A percentile compares a stretch with the other conserved stretches of the same genome.
These are phyloP conservation scores for Mareca penelope DNA, from an alignment of 2,797 vertebrate genomes.

Conservation along the genomic window DNA sequence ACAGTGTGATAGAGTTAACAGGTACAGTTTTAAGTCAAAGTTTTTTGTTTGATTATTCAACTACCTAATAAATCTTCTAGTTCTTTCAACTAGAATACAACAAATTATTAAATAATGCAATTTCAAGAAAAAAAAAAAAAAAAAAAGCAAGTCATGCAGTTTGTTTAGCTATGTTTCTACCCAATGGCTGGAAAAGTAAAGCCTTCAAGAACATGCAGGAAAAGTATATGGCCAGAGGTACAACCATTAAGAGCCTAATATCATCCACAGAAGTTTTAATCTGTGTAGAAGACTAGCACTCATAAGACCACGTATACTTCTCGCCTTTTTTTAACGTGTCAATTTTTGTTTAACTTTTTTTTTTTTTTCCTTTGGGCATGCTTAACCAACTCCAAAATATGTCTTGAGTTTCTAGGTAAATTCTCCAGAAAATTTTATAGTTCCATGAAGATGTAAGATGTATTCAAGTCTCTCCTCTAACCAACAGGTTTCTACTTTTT, in stretches of 20 bases:
- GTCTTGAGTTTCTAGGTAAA: neutral
- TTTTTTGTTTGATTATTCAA: neutral
- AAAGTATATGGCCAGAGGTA: neutral
- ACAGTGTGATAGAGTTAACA: neutral
- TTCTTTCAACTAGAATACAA: neutral
- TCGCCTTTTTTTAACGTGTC: neutral
- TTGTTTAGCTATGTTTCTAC: neutral
- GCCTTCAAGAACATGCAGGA: neutral
- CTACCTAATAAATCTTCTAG: neutral
- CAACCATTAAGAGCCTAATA: neutral
- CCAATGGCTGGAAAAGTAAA: neutral
- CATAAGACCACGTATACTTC: neutral
- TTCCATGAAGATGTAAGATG: neutral
- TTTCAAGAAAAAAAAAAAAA: neutral
- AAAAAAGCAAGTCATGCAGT: neutral
- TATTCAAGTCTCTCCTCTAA: neutral
- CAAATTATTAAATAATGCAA: neutral
- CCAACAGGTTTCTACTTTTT: neutral
- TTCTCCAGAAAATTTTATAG: neutral
- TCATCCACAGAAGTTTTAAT: neutral
- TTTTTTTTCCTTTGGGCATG: fast-evolving
- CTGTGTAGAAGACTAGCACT: neutral
- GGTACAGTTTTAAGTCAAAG: neutral
- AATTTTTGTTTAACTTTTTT: neutral
- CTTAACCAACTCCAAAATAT: neutral